Base-by-base conservation (phyloP, 2,113 vertebrate species). In the Emydocephalus ijimae region DNA sequence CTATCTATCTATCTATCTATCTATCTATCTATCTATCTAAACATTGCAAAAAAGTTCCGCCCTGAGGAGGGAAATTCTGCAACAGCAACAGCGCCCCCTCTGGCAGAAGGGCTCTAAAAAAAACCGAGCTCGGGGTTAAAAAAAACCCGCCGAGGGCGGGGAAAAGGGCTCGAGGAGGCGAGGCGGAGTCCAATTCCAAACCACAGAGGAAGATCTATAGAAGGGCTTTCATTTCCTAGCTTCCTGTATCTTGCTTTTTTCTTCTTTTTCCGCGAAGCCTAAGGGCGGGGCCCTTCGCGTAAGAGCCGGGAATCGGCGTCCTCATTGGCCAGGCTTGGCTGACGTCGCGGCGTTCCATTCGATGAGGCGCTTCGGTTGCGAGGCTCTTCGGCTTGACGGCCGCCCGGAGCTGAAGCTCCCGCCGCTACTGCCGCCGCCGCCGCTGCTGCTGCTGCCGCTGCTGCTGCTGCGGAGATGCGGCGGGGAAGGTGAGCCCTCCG, bases 181-280 rank as follows among this genome's bases (percentile, higher is more conserved):
- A 74, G n/a, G 14, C 14, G n/a, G n/a, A 74, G n/a, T 18, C n/a
- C 14, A n/a, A 18, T 34, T 2, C 61, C 9, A 6, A 34, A 91
- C n/a, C 88, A 93, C 26, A 48, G 48, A 93, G 94, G 1, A 0
- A 1, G 0, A 1, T 4, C 0, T 3, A 20, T 26, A 61, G 0
- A 12, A 3, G 0, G 39, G 59, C 0, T 0, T 1, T 0, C 21
- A 0, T 3, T 24, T 0, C 14, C 26, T 0, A 0, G 55, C 61
- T 29, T 69, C n/a, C 64, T 14, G 29, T 69, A 0, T 34, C n/a
- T 26, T 61, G 8, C 0, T 21, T 59, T 2, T 45, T 7, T 0
- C 11, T 0, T 2, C 21, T 0, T 5, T 3, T 39, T 92, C 88
- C 91, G 9, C 91, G 3, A 14, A 57, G 90, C 21, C 21, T 15